A percentile compares a stretch with the other conserved stretches of the same genome.
These are phyloP conservation scores for Marmota monax DNA, from an alignment of 2,113 vertebrate species.

Conservation along the genomic window DNA sequence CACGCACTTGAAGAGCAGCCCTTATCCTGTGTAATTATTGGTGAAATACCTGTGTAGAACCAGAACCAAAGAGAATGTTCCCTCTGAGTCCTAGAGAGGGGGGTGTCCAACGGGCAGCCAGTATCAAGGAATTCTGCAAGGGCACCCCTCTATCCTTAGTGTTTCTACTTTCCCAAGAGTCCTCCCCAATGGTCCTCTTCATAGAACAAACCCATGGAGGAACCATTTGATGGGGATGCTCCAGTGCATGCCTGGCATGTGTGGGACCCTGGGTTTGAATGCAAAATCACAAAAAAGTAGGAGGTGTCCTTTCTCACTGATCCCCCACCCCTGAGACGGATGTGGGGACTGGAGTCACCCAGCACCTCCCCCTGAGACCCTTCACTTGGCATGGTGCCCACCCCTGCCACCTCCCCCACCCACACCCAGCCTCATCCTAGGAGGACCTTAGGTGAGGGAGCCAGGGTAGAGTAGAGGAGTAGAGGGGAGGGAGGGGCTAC, in stretches of 20 bases:
- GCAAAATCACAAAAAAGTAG: neutral
- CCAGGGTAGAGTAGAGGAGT: rapidly evolving
- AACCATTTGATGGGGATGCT: neutral
- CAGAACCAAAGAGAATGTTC: neutral
- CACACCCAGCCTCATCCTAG: no score
- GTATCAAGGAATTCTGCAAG: neutral
- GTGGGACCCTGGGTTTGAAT: neutral
- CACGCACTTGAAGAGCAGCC: neutral
- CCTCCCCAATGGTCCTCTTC: neutral
- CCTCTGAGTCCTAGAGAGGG: neutral
- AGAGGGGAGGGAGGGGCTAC: neutral
- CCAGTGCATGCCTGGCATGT: neutral
- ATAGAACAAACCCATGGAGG: neutral
- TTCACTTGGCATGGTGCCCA: neutral
- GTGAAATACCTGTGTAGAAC: neutral
- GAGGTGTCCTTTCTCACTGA: neutral
- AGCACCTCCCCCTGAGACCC: neutral
- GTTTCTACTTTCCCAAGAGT: neutral
- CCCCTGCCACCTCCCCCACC: neutral
- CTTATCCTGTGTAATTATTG: rapidly evolving
- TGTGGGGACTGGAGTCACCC: neutral
- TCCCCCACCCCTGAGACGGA: neutral
- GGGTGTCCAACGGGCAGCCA: neutral
- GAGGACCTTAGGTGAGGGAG: neutral
- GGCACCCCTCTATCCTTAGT: neutral